Percentiles rank a stretch among this genome's conserved stretches.
phyloP scores from a whole-genome alignment of 2,797 vertebrate species.

The Heliangelus exortis region DNA sequence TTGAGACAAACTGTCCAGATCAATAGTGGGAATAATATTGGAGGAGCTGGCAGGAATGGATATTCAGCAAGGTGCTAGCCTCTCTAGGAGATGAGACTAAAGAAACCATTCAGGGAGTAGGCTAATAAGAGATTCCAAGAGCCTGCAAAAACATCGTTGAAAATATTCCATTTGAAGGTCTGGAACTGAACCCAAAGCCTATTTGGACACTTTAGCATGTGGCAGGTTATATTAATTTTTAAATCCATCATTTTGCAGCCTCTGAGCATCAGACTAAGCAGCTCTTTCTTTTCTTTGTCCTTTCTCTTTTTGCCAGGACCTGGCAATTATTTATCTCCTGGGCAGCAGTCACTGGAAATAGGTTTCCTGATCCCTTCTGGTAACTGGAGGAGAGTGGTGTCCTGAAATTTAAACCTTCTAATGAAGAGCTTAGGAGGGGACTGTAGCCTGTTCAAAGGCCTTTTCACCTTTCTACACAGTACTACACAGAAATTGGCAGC shows the following conservation, averaged over 20 bases:
- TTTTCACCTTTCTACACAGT: conserved; percentile 18
- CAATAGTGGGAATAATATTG: not conserved
- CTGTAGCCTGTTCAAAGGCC: conserved; percentile 1
- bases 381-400: not conserved
- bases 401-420: conserved; percentile 37
- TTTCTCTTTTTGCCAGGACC: not conserved
- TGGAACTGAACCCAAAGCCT: not conserved
- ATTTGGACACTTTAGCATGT: not conserved
- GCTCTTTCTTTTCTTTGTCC: not conserved
- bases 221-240: not conserved
- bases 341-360: not conserved
- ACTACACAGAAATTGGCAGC: not conserved
- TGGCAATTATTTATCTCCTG: conserved; percentile 22
- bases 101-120: not conserved
- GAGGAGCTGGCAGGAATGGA: not conserved
- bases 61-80: not conserved
- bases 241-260: not conserved
- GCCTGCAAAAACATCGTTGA: not conserved
- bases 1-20: not conserved
- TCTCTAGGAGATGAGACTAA: not conserved
- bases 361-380: conserved; percentile 5
- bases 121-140: conserved; percentile 7
- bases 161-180: conserved; percentile 14
- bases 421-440: conserved; percentile 13
- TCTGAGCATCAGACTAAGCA: not conserved